Conservation (phyloP, 2,888 invertebrate species). For the Chrysodeixis includens region DNA sequence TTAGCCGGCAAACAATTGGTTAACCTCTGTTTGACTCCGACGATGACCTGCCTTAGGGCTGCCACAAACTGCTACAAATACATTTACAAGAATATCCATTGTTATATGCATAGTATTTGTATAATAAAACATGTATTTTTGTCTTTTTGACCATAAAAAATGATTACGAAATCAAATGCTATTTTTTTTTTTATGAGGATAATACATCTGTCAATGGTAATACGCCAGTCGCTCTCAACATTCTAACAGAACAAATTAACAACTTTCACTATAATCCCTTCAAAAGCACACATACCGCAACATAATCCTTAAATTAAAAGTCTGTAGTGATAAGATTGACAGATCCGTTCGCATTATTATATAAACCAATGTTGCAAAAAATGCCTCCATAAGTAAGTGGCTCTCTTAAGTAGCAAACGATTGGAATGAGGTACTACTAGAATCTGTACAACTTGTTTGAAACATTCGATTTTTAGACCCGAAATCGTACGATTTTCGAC, state of each 20-base stretch:
- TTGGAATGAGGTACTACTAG: conserved; percentile 66
- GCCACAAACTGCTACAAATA: conserved; percentile 23
- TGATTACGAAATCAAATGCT: background rate
- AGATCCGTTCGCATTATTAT: conserved; percentile 64
- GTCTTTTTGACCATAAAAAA: no score
- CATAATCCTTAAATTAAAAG: conserved; percentile 64
- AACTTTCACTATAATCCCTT: conserved; percentile 74
- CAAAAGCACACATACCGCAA: conserved; percentile 54
- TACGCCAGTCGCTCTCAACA: conserved; percentile 21
- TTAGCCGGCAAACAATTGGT: conserved; percentile 74
- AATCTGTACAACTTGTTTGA: conserved; percentile 66
- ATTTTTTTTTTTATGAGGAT: conserved; percentile 10
- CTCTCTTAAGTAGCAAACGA: conserved; percentile 77
- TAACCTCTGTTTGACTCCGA: conserved; percentile 73
- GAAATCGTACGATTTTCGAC: conserved; percentile 52
- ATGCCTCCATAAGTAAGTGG: conserved; percentile 66
- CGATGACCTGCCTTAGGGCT: conserved; percentile 68
- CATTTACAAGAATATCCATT: background rate
- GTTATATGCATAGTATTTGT: no score
- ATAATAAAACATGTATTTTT: no score
- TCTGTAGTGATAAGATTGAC: conserved; percentile 70
- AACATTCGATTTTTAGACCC: conserved; percentile 40
- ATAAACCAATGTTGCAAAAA: conserved; percentile 66
- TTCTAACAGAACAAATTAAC: conserved; percentile 55
- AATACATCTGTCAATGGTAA: conserved; percentile 35